Conservation (phyloP, 1,140 invertebrate species). For the Zophobas atratus region DNA sequence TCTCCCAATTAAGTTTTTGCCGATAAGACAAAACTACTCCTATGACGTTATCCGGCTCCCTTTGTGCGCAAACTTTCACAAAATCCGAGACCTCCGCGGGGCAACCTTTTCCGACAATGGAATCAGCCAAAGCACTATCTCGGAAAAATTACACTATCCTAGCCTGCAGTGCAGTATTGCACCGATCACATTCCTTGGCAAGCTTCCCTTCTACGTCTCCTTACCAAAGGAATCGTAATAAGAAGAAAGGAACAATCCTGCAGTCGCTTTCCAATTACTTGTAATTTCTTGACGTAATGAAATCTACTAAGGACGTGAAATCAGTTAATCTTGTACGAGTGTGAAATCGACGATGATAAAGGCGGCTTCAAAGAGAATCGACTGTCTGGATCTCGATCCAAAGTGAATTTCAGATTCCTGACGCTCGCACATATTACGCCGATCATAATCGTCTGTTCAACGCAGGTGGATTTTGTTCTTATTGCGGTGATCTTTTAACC, state of each 20-base stretch:
- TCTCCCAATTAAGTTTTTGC: too few relatives aligned
- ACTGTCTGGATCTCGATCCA: slow-evolving; percentile 12
- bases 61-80: neutral
- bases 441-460: slow-evolving; percentile 1
- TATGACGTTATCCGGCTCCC: neutral
- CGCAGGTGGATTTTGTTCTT: slow-evolving; percentile 7
- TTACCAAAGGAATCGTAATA: slow-evolving; percentile 27
- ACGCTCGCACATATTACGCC: slow-evolving; percentile 4
- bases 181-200: slow-evolving; percentile 35
- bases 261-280: slow-evolving; percentile 39
- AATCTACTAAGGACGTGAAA: slow-evolving; percentile 32
- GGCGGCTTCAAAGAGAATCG: slow-evolving; percentile 35
- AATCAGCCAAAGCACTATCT: too few relatives aligned
- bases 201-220: slow-evolving; percentile 29
- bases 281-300: slow-evolving; percentile 39
- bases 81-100: too few relatives aligned
- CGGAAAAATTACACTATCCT: slow-evolving; percentile 9
- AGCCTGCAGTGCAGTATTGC: slow-evolving; percentile 37
- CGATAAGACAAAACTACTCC: neutral
- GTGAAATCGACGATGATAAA: slow-evolving; percentile 39
- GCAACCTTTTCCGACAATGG: too few relatives aligned
- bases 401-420: slow-evolving; percentile 6
- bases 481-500: slow-evolving; percentile 33
- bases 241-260: slow-evolving; percentile 34
- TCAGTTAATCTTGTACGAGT: slow-evolving; percentile 36